Evolutionary conservation across 2,797 vertebrate genomes (phyloP).

Genomic region (Hozukius guyotensis): DNA sequence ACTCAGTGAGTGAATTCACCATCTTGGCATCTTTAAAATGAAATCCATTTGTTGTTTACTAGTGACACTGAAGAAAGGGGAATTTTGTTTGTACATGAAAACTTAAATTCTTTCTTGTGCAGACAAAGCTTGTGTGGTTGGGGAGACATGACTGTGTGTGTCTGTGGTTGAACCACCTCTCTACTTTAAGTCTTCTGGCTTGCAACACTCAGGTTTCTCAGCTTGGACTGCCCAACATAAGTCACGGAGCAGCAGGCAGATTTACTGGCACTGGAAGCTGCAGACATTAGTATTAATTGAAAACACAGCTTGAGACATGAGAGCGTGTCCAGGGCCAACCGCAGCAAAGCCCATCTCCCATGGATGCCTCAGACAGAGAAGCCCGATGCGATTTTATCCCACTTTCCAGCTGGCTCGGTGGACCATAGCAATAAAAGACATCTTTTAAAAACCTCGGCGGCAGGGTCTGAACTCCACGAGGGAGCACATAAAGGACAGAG

Average conservation of each 20-base stretch:
- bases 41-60: background rate
- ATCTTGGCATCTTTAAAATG: background rate
- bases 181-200: conserved; percentile 1
- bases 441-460: conserved; percentile 6
- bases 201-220: conserved; percentile 18
- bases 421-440: conserved; percentile 21
- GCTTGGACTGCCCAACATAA: conserved; percentile 8
- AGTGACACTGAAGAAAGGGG: background rate
- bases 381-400: conserved; percentile 30
- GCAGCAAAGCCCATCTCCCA: conserved; percentile 31
- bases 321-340: conserved; percentile 37
- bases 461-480: background rate
- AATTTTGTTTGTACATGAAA: background rate
- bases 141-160: background rate
- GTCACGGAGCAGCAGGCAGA: conserved; percentile 42
- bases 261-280: conserved; percentile 62
- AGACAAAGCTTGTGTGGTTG: background rate
- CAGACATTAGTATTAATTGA: conserved; percentile 67
- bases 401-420: conserved; percentile 46
- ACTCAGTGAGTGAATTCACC: background rate
- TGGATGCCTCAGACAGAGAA: conserved; percentile 36
- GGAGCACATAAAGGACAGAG: background rate
- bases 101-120: no score
- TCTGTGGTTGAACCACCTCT: conserved; percentile 4
- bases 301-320: conserved; percentile 65